Evolutionary conservation across 2,113 vertebrate genomes (phyloP).

Genomic region (Macquaria australasica): DNA sequence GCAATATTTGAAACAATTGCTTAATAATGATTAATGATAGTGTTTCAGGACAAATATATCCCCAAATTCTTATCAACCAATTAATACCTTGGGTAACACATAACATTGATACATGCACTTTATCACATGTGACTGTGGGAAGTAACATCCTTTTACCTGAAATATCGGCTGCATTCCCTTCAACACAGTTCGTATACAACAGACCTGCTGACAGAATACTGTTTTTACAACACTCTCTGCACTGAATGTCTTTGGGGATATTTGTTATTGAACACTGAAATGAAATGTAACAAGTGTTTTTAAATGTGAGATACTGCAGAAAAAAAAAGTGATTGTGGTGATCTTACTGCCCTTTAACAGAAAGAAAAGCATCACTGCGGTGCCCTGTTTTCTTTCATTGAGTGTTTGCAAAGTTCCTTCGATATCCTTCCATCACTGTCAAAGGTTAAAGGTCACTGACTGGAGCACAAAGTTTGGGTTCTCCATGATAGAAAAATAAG

Average conservation of each 20-base stretch:
- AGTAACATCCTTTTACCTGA: conserved; percentile 17
- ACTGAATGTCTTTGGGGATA: conserved; percentile 30
- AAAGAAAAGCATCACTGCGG: conserved; percentile 32
- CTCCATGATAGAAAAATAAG: conserved; percentile 74
- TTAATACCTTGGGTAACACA: conserved; percentile 19
- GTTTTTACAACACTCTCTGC: conserved; percentile 39
- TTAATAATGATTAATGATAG: not conserved
- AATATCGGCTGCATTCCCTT: conserved; percentile 5
- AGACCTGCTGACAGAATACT: conserved; percentile 56
- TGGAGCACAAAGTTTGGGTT: conserved; percentile 63
- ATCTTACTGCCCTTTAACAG: conserved; percentile 47
- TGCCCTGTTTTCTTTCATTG: conserved; percentile 15
- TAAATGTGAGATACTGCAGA: not conserved
- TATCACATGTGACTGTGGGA: conserved; percentile 9
- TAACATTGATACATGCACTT: conserved; percentile 32
- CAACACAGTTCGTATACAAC: conserved; percentile 19
- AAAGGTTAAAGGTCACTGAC: conserved; percentile 59
- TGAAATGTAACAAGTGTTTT: conserved; percentile 28
- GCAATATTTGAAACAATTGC: conserved; percentile 16
- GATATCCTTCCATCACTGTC: conserved; percentile 35
- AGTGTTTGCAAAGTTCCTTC: conserved; percentile 39
- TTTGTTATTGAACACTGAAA: conserved; percentile 59
- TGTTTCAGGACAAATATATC: conserved; percentile 5
- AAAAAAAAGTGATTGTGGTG: conserved; percentile 14
- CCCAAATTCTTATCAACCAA: not conserved